Conservation (phyloP, 2,888 invertebrate species). For the Catocala sponsa region DNA sequence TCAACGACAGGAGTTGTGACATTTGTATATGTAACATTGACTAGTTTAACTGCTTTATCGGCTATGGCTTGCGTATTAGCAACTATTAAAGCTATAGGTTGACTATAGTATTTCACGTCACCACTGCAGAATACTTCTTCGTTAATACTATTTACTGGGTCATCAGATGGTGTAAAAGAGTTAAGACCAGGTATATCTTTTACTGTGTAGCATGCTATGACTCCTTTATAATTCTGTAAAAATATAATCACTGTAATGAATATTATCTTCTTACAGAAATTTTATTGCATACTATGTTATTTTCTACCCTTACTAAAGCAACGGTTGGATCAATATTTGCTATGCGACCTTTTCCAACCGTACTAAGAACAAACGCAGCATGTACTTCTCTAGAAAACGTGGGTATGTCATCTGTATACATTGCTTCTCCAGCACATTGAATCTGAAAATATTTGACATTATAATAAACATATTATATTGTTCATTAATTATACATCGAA, state of each 20-base stretch:
- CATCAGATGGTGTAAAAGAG: constrained; percentile 69
- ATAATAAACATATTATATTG: background rate
- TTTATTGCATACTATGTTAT: too few species aligned
- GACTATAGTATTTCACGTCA: constrained; percentile 88
- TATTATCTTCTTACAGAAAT: too few species aligned
- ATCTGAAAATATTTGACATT: constrained; percentile 52
- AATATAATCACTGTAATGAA: constrained; percentile 34
- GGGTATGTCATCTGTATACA: constrained; percentile 90
- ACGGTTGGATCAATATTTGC: constrained; percentile 87
- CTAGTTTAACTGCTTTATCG: constrained; percentile 82
- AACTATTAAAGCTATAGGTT: constrained; percentile 90
- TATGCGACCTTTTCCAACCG: constrained; percentile 85
- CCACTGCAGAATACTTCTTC: constrained; percentile 85
- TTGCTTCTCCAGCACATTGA: constrained; percentile 90
- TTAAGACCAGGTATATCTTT: constrained; percentile 91
- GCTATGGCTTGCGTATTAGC: constrained; percentile 86
- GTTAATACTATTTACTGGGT: constrained; percentile 32
- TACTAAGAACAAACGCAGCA: constrained; percentile 90
- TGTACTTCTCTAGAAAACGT: constrained; percentile 88
- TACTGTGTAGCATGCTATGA: constrained; percentile 89
- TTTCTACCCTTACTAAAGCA: constrained; percentile 85
- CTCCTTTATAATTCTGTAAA: constrained; percentile 89
- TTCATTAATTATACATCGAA: too few species aligned
- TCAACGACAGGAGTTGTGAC: constrained; percentile 64
- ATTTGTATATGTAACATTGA: constrained; percentile 84